Evolutionary conservation across 2,888 invertebrate species (phyloP), one percentile per base, ranked within the genome.

Genomic region (Lasioglossum figueresi): DNA sequence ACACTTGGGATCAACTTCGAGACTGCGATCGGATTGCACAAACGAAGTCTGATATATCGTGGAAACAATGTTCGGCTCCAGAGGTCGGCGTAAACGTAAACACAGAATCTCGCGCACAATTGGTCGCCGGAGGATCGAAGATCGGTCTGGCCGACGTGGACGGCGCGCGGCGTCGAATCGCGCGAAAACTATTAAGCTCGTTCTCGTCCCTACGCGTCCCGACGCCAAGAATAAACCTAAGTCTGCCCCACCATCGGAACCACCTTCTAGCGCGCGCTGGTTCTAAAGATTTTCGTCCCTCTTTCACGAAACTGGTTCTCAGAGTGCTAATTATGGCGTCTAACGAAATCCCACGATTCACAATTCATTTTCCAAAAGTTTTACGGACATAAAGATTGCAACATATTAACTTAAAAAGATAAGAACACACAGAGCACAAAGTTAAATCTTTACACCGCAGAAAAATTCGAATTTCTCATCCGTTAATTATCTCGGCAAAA

Each of bases 211-310:
- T 83, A 88, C 89, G 92, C 92, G 89, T 92, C 92, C 88, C 88
- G 91, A 88, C 89, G 92, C 94, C 92, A 90, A 91, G 92, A 94
- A 94, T 94, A 94, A 92, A 92, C 93, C 90, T 79, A 87, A 87
- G 85, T 84, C 78, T 85, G 87, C 92, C 91, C 93, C 91, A 90
- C 89, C 90, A 87, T 80, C 83, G 85, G 78, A 88, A 89, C 88
- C 90, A 90, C 88, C 82, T 90, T 87, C 82, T 63, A 16, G 31
- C 56, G 66, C 56, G 66, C 56, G 66, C 37, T 84, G 31, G 63
- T 82, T 76, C 82, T 85, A 78, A 48, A 14, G n/a, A 63, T 85
- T 84, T 82, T 81, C 79, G 77, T 83, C 43, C n/a, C 79, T 83
- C 83, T 82, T 66, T 74, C 66, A n/a, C 66, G 40, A 37, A 81